Percentiles rank a stretch among this genome's conserved stretches.
phyloP scores from a whole-genome alignment of 1,140 invertebrate species.

The Meloidogyne exigua region DNA sequence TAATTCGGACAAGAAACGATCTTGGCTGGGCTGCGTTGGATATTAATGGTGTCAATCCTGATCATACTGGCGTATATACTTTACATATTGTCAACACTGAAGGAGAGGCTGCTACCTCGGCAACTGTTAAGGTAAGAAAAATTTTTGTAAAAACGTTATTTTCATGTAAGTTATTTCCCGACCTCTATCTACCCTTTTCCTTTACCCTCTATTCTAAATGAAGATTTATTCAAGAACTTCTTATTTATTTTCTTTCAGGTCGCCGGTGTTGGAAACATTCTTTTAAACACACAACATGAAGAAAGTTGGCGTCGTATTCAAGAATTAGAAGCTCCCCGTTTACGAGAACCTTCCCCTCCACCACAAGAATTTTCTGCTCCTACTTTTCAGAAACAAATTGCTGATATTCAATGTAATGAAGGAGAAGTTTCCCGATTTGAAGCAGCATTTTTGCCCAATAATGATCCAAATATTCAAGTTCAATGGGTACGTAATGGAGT shows the following conservation, averaged over 20 bases:
- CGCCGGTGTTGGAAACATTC: conserved; percentile 67
- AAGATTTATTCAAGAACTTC: too few relatives aligned
- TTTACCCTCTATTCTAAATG: too few relatives aligned
- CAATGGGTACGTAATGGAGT: conserved; percentile 95
- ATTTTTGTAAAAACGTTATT: too few relatives aligned
- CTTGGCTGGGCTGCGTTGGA: conserved; percentile 60
- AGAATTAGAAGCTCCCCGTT: conserved; percentile 57
- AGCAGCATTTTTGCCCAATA: conserved; percentile 72
- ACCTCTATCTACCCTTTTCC: too few relatives aligned
- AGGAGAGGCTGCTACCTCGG: conserved; percentile 70
- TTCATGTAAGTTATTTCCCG: too few relatives aligned
- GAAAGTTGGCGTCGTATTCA: conserved; percentile 60
- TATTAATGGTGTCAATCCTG: conserved; percentile 56
- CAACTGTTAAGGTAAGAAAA: conserved; percentile 69
- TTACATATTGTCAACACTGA: conserved; percentile 59
- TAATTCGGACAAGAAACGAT: conserved; percentile 54
- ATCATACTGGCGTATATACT: conserved; percentile 61
- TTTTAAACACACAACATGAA: conserved; percentile 58
- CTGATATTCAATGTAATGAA: conserved; percentile 58
- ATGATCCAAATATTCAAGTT: conserved; percentile 88
- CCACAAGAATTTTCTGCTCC: conserved; percentile 56
- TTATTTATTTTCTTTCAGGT: conserved; percentile 68
- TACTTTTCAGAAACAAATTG: conserved; percentile 50
- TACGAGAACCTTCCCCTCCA: conserved; percentile 45
- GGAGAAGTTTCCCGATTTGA: conserved; percentile 57